phyloP scores from a whole-genome alignment of 2,888 invertebrate genomes.

The Trypoxylon attenuatum region DNA sequence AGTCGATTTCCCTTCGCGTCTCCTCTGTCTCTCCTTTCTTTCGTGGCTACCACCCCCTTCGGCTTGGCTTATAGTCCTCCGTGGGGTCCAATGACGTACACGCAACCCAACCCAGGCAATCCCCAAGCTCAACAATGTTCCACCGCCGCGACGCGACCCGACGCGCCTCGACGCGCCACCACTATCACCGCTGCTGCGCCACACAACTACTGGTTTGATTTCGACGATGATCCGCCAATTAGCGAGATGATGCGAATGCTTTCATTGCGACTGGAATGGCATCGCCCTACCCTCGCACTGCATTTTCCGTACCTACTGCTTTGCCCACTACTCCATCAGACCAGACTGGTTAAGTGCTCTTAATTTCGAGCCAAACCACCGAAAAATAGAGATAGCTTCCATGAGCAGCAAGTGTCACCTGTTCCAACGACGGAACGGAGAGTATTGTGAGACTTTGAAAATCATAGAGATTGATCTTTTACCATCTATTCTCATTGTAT shows the following conservation, averaged over 20 bases:
- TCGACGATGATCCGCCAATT: slow-evolving; percentile 48
- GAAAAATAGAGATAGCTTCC: too few species aligned
- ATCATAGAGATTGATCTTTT: too few species aligned
- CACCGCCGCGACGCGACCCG: slow-evolving; percentile 16
- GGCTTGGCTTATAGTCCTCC: slow-evolving; percentile 1
- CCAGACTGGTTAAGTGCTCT: too few species aligned
- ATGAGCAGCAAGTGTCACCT: too few species aligned
- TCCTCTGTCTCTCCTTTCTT: slow-evolving; percentile 14
- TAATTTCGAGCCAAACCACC: too few species aligned
- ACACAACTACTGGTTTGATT: slow-evolving; percentile 18
- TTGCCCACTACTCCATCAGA: not conserved
- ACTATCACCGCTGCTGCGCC: too few species aligned
- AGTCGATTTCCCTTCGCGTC: slow-evolving; percentile 3
- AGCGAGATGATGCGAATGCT: slow-evolving; percentile 15
- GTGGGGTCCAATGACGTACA: slow-evolving; percentile 11
- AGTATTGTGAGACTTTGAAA: too few species aligned
- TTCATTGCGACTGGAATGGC: not conserved
- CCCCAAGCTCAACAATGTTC: slow-evolving; percentile 5
- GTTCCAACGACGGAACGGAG: too few species aligned
- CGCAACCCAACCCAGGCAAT: slow-evolving; percentile 1
- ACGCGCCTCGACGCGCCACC: slow-evolving; percentile 11
- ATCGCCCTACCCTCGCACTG: not conserved
- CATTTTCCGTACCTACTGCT: not conserved
- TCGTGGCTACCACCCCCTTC: slow-evolving; percentile 1
- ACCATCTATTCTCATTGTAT: too few species aligned